These are phyloP conservation scores for Agapornis canus DNA, from an alignment of 2,797 vertebrate genomes.

Conservation along the genomic window DNA sequence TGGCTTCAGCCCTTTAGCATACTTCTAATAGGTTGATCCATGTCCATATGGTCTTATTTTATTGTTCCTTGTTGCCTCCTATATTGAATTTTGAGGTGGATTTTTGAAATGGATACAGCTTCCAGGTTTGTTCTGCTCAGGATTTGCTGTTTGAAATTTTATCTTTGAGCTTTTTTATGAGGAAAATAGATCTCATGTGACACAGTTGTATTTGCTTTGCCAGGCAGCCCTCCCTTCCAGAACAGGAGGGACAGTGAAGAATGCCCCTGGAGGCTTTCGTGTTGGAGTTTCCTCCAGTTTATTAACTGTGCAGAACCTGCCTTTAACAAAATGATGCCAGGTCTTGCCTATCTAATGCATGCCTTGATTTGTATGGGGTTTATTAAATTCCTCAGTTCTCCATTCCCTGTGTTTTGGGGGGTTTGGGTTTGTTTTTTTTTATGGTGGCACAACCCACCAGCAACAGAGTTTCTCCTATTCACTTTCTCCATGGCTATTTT, in stretches of 20 bases:
- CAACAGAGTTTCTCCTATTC: background rate
- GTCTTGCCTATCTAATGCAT: background rate
- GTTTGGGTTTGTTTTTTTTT: background rate
- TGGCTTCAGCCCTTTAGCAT: background rate
- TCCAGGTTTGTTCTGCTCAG: slow-evolving; percentile 1
- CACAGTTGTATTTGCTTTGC: background rate
- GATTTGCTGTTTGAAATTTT: slow-evolving; percentile 33
- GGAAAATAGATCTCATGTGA: background rate
- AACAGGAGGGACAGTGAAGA: background rate
- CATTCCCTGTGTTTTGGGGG: background rate
- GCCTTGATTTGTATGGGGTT: background rate
- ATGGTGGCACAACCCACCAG: background rate
- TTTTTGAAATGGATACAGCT: slow-evolving; percentile 47
- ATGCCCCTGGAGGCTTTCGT: background rate
- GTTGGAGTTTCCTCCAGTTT: background rate
- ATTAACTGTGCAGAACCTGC: background rate
- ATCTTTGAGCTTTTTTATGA: background rate
- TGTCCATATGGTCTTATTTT: slow-evolving; percentile 54
- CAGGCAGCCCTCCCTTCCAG: background rate
- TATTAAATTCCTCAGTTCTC: background rate
- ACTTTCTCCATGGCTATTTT: background rate
- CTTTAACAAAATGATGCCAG: background rate
- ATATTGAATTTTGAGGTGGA: slow-evolving; percentile 40
- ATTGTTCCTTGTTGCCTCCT: slow-evolving; percentile 14
- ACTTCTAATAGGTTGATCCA: background rate